Percentiles rank a stretch among this genome's conserved stretches.
phyloP scores from a whole-genome alignment of 2,888 invertebrate genomes.

The Chaitophorus viminalis region DNA sequence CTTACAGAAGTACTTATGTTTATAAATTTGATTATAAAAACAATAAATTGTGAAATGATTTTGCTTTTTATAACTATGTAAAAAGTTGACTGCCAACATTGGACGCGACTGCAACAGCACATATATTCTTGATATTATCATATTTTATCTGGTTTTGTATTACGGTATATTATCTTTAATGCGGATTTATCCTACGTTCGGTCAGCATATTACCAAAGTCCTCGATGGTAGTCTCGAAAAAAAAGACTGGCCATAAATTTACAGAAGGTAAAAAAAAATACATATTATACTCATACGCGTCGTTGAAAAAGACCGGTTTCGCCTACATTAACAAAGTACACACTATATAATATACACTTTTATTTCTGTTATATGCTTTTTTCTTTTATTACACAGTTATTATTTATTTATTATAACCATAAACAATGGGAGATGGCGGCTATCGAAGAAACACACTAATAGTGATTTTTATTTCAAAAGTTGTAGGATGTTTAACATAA shows the following conservation, averaged over 20 bases:
- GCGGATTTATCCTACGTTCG: constrained; percentile 10
- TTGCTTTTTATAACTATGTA: background rate
- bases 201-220: constrained; percentile 18
- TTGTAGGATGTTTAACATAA: constrained; percentile 13
- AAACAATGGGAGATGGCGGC: constrained; percentile 26
- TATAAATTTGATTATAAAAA: background rate
- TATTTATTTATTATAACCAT: constrained; percentile 48
- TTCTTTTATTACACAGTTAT: constrained; percentile 19
- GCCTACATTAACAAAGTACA: constrained; percentile 46
- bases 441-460: background rate
- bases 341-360: constrained; percentile 1
- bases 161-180: background rate
- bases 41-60: background rate
- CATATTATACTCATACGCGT: background rate
- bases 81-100: constrained; percentile 13
- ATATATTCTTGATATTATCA: constrained; percentile 26
- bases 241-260: constrained; percentile 38
- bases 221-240: constrained; percentile 15
- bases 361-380: constrained; percentile 10
- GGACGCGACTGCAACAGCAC: background rate
- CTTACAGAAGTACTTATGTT: background rate
- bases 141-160: constrained; percentile 18
- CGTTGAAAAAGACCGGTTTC: constrained; percentile 55
- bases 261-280: background rate
- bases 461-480: constrained; percentile 26